Evolutionary conservation across 2,797 vertebrate species (phyloP).

Genomic region (Tachyglossus aculeatus): DNA sequence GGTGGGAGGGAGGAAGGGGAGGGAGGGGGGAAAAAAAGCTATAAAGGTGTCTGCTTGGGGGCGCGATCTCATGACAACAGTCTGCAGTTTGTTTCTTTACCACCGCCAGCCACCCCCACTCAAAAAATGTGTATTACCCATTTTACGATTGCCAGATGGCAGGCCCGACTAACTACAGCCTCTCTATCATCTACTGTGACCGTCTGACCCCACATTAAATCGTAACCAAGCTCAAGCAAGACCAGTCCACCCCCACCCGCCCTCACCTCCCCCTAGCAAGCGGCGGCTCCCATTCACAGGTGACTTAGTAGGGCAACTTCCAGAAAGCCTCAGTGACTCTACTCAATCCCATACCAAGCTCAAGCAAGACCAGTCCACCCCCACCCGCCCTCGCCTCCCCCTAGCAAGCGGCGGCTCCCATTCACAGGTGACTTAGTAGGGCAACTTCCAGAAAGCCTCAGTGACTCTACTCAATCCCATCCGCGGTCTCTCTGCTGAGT

Average conservation of each 20-base stretch:
- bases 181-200: constrained; percentile 78
- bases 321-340: no score
- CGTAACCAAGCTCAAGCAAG: constrained; percentile 66
- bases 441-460: background rate
- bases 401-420: background rate
- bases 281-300: background rate
- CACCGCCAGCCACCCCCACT: constrained; percentile 58
- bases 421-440: background rate
- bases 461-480: no score
- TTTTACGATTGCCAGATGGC: constrained; percentile 92
- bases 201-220: constrained; percentile 85
- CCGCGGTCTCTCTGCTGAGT: no score
- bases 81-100: constrained; percentile 67
- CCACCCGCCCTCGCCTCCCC: background rate
- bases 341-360: no score
- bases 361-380: constrained; percentile 55
- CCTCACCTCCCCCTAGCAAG: background rate
- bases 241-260: constrained; percentile 43
- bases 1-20: constrained; percentile 55
- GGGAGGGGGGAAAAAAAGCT: constrained; percentile 17
- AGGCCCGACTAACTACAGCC: constrained; percentile 72
- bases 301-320: background rate
- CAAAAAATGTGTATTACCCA: constrained; percentile 75
- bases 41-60: constrained; percentile 43
- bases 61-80: constrained; percentile 50